A percentile compares a stretch with the other conserved stretches of the same genome.
Conservation (phyloP, 2,797 vertebrate genomes). For the Pangasius mekongensis region DNA sequence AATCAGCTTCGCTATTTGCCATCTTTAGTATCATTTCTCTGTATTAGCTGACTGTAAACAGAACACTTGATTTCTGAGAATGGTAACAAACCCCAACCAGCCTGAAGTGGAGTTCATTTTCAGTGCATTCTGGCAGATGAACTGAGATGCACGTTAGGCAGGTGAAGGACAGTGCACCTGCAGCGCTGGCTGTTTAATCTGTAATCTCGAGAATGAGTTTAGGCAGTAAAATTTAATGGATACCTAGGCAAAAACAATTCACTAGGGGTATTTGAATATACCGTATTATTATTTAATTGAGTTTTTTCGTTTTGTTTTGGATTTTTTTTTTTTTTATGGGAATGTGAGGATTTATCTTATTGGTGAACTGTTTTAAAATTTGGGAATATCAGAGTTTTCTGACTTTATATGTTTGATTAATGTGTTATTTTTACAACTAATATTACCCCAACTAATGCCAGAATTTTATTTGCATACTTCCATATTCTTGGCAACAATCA, state of each 20-base stretch:
- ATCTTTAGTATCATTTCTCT: neutral
- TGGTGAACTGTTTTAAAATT: too few species aligned
- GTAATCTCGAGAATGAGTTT: neutral
- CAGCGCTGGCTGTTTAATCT: neutral
- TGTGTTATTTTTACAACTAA: neutral
- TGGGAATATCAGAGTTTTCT: too few species aligned
- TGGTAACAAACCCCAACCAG: neutral
- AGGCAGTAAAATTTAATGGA: neutral
- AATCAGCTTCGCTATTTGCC: neutral
- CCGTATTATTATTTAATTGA: neutral
- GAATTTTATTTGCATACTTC: neutral
- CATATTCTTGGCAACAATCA: neutral
- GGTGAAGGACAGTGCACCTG: neutral
- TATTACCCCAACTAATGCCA: neutral
- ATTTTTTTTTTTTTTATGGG: too few species aligned
- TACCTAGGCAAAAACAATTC: neutral
- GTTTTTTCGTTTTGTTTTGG: too few species aligned
- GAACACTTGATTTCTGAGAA: neutral
- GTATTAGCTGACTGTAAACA: neutral
- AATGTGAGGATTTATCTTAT: too few species aligned
- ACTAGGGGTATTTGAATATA: neutral
- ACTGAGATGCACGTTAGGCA: neutral
- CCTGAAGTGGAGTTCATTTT: neutral
- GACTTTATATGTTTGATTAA: too few species aligned
- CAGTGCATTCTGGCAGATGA: neutral